Conservation (phyloP, 1,140 invertebrate genomes). For the Drosophila pseudoobscura region DNA sequence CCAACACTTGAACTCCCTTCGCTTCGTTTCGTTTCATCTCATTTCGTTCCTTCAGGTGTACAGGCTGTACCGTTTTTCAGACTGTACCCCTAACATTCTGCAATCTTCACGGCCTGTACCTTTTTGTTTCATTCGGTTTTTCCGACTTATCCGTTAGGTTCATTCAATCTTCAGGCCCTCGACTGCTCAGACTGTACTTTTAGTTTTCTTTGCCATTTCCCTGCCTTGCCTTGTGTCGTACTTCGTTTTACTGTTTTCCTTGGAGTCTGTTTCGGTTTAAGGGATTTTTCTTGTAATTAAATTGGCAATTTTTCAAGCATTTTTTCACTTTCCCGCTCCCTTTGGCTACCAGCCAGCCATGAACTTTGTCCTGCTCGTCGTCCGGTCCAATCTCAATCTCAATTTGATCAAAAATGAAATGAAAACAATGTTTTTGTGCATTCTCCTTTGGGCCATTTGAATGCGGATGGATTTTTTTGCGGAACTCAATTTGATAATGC, state of each 20-base stretch:
- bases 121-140: too few species aligned
- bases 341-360: conserved; percentile 43
- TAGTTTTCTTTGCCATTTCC: conserved; percentile 1
- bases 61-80: conserved; percentile 34
- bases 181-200: conserved; percentile 3
- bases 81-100: neutral
- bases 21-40: neutral
- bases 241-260: conserved; percentile 15
- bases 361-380: conserved; percentile 27
- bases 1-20: conserved; percentile 37
- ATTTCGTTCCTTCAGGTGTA: conserved; percentile 4
- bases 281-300: conserved; percentile 51
- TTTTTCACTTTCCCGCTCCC: conserved; percentile 65
- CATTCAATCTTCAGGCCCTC: too few species aligned
- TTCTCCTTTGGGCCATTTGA: conserved; percentile 29
- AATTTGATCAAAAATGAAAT: conserved; percentile 31
- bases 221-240: conserved; percentile 26
- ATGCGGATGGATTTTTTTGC: conserved; percentile 29
- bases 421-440: conserved; percentile 44
- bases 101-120: conserved; percentile 16
- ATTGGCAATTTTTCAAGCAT: conserved; percentile 71
- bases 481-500: conserved; percentile 48
- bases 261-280: conserved; percentile 6
- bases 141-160: too few species aligned
- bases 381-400: conserved; percentile 16